Evolutionary conservation across 2,888 invertebrate genomes (phyloP).

Genomic region (Drosophila meridionalis): DNA sequence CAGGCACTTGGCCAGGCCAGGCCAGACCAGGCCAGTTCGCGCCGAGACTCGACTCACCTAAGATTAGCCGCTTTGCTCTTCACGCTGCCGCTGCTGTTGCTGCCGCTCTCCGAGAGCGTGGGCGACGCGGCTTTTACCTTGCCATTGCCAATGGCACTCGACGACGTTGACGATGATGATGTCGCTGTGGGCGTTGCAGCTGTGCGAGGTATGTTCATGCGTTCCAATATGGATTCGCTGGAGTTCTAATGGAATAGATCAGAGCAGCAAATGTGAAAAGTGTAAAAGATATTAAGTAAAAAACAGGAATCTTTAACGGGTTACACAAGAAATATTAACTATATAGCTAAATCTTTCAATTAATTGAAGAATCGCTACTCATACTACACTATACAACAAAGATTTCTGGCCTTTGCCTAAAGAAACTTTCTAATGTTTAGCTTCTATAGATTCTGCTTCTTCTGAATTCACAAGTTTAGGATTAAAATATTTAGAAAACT

Average conservation of each 20-base stretch:
- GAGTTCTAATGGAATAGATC: conserved; percentile 85
- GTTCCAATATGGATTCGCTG: conserved; percentile 87
- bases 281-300: too few species aligned
- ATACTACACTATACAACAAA: neutral
- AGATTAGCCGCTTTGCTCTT: conserved; percentile 84
- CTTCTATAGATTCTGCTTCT: neutral
- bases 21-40: neutral
- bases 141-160: conserved; percentile 34
- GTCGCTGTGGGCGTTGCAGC: conserved; percentile 46
- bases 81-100: conserved; percentile 80
- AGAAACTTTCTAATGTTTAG: neutral
- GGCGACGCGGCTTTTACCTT: conserved; percentile 80
- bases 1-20: neutral
- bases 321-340: neutral
- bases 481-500: too few species aligned
- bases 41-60: conserved; percentile 81
- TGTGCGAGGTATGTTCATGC: conserved; percentile 76
- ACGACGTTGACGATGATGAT: neutral
- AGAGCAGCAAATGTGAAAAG: conserved; percentile 1
- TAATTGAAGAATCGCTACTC: neutral
- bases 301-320: neutral
- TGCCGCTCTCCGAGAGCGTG: conserved; percentile 82
- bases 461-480: too few species aligned
- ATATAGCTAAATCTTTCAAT: neutral
- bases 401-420: neutral